Base-by-base conservation (phyloP, 2,113 vertebrate genomes). In the Coptodon bakossiorum region DNA sequence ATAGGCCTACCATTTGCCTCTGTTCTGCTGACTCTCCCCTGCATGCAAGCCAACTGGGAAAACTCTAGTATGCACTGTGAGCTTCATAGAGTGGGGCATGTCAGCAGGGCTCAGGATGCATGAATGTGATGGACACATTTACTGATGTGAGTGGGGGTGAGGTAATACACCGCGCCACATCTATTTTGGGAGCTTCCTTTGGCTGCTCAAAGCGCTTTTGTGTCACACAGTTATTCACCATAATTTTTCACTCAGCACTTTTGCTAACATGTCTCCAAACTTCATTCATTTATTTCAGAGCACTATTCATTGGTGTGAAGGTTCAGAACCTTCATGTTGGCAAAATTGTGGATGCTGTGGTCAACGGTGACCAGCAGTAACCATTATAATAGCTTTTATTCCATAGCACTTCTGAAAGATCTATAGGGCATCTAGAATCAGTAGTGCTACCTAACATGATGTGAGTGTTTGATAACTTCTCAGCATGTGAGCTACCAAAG, bases 111-210 rank as follows among this genome's bases (percentile, higher is more conserved):
- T 93, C 90, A 91, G 88, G 82, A 82, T 87, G 84, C 86, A 82
- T 80, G 88, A 91, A 85, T 83, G 61, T 94, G 94, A 96, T 89
- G 84, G 93, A 93, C 93, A 92, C 53, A 81, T 94, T 91, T 92
- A 93, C 93, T 92, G 91, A 94, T 92, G 90, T 89, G 88, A 92
- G 85, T 85, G 88, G 71, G 88, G 84, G 90, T 95, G 94, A 92
- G 90, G 94, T 94, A 95, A 94, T 94, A 86, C 88, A 73, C 85
- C 83, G 81, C 68, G 52, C 85, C 81, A 83, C 56, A 10, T 93
- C 90, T 95, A 96, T 96, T 95, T 94, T 93, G 61, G 94, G 87
- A 81, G 50, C 88, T 88, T 89, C 88, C 59, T 88, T 83, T 88
- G 80, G 82, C 85, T 71, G 82, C 90, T 90, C 89, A 83, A 93